Percentiles rank a stretch among this genome's conserved stretches.
phyloP scores from a whole-genome alignment of 2,888 invertebrate genomes.

The Hylaea fasciaria region DNA sequence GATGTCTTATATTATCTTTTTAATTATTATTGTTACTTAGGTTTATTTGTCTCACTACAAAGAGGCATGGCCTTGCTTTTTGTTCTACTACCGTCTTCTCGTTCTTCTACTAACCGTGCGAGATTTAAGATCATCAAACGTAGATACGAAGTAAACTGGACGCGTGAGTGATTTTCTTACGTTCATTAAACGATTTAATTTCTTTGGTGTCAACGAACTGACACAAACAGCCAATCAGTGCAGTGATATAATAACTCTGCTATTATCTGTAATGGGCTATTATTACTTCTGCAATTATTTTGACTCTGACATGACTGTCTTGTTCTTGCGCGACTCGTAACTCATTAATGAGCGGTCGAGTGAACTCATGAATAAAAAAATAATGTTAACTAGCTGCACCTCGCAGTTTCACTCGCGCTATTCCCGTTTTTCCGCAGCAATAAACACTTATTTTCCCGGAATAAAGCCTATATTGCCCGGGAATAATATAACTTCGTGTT shows the following conservation, averaged over 20 bases:
- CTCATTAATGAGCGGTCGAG: constrained; percentile 13
- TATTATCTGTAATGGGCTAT: constrained; percentile 25
- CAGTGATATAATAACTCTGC: constrained; percentile 24
- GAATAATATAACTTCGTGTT: no score
- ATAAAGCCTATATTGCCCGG: no score
- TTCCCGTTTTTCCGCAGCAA: no score
- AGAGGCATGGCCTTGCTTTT: constrained; percentile 3
- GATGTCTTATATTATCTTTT: no score
- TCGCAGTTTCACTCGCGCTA: no score
- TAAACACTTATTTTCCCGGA: no score
- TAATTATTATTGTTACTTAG: no score
- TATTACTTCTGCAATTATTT: constrained; percentile 14
- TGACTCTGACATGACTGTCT: constrained; percentile 1
- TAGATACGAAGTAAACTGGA: no score
- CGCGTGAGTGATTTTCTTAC: constrained; percentile 29
- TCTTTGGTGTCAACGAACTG: constrained; percentile 66
- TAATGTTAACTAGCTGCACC: no score
- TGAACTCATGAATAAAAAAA: not conserved
- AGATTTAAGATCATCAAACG: constrained; percentile 1
- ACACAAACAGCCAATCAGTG: constrained; percentile 57
- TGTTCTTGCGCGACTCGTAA: not conserved
- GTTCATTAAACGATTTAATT: constrained; percentile 29
- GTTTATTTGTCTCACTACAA: not conserved
- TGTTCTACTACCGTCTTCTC: no score
- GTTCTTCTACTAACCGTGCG: not conserved